Evolutionary conservation across 2,888 invertebrate species (phyloP).

Genomic region (Meganola albula): DNA sequence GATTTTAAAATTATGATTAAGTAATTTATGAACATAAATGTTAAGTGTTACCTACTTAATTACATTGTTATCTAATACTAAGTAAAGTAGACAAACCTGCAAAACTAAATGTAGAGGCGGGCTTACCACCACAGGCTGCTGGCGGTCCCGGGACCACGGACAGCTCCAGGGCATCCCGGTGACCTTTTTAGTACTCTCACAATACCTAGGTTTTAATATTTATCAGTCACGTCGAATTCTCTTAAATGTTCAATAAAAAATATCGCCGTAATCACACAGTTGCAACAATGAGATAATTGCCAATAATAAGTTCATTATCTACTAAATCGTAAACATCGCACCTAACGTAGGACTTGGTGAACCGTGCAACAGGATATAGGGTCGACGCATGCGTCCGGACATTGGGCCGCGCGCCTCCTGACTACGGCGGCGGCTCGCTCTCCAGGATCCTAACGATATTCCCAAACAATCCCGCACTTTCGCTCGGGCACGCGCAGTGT

Average conservation of each 20-base stretch:
- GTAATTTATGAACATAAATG: no score
- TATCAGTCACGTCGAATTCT: no score
- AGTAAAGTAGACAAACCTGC: slow-evolving; percentile 49
- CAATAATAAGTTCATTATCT: slow-evolving; percentile 18
- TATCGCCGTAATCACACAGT: no score
- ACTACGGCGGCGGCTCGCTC: slow-evolving; percentile 41
- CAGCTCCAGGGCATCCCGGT: slow-evolving; percentile 65
- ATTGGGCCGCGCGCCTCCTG: slow-evolving; percentile 48
- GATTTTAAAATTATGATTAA: no score
- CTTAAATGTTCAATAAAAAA: no score
- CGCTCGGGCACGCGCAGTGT: no score
- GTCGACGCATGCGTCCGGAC: slow-evolving; percentile 62
- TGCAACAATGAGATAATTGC: no score
- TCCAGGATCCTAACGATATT: slow-evolving; percentile 35
- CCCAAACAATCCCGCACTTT: slow-evolving; percentile 37
- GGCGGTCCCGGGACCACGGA: slow-evolving; percentile 65
- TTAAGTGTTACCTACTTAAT: no score
- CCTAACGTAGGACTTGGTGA: slow-evolving; percentile 22
- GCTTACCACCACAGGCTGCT: slow-evolving; percentile 51
- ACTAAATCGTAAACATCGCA: slow-evolving; percentile 19
- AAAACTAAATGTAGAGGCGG: slow-evolving; percentile 49
- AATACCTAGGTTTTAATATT: slow-evolving; percentile 25
- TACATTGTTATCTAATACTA: no score
- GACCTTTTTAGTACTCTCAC: slow-evolving; percentile 33
- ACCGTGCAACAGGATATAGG: slow-evolving; percentile 50